phyloP scores from a whole-genome alignment of 1,140 invertebrate species.

The Pollicipes pollicipes region DNA sequence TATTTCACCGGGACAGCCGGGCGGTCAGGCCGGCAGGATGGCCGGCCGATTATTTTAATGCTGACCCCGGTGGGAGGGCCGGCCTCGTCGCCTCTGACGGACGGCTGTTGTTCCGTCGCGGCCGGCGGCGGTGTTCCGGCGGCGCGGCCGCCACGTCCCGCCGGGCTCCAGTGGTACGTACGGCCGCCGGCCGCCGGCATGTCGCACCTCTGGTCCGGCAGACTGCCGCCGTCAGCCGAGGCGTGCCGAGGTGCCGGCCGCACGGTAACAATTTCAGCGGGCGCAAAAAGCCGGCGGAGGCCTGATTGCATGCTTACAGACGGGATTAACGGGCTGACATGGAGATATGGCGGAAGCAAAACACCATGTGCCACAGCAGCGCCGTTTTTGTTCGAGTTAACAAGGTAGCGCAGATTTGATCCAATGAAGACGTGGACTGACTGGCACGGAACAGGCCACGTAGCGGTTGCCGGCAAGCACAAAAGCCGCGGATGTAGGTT shows the following conservation, averaged over 20 bases:
- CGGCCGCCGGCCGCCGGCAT: no score
- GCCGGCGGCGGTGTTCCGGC: background rate
- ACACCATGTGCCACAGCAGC: no score
- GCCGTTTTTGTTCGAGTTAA: background rate
- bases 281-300: background rate
- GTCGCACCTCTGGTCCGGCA: no score
- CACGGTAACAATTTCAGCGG: background rate
- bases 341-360: background rate
- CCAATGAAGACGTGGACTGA: background rate
- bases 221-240: no score
- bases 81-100: background rate
- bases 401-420: background rate
- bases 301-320: background rate
- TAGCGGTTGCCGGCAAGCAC: no score
- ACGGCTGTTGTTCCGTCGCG: background rate
- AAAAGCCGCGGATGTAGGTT: no score
- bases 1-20: background rate
- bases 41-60: background rate
- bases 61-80: background rate
- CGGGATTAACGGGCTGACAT: background rate
- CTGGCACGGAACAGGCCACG: no score
- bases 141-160: no score
- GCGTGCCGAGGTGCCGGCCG: no score
- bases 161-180: no score
- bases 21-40: no score